Base-by-base conservation (phyloP, 2,113 vertebrate species). In the Pachyramphus minor region DNA sequence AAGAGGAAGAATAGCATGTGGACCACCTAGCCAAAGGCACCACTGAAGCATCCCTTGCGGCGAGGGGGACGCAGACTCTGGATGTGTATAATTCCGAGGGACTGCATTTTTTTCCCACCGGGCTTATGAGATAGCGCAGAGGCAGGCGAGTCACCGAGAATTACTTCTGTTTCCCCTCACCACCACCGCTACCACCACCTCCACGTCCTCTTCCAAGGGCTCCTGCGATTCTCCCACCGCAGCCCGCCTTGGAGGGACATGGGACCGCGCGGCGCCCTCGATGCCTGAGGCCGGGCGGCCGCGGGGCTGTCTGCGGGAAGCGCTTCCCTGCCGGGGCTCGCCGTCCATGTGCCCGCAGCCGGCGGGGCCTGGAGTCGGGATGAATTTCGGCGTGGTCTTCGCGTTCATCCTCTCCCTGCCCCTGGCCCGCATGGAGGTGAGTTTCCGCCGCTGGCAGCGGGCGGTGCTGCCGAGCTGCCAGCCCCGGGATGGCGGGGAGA, bases 361-460 rank as follows among this genome's bases (percentile, higher is more conserved):
- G 63, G 85, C 94, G 91, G 85, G 91, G 95, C 88, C 95, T 88
- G 95, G 95, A 96, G 87, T 93, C 96, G 97, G 96, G 25, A 97
- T 97, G 97, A 95, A 97, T 97, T 95, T 97, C 93, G 95, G 97
- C 94, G 96, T 97, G 84, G 78, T 97, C 82, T 97, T 97, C 45
- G 90, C 97, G 39, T 97, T 96, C 95, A 66, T 97, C 50, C 97
- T 97, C 84, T 97, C 96, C 84, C 96, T 98, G 84, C 97, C 97
- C 63, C 95, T 97, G 75, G 94, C 97, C 82, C 94, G 95, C 85
- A 84, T 97, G 89, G 97, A 98, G 97, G 97, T 98, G 91, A 98
- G 97, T 94, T 67, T 74, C 82, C 33, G 31, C n/a, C 30, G 69
- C 74, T 28, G 66, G 93, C 93, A 82, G 91, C 93, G 82, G 91